Base-by-base conservation (phyloP, 2,113 vertebrate genomes). In the Oreochromis niloticus region DNA sequence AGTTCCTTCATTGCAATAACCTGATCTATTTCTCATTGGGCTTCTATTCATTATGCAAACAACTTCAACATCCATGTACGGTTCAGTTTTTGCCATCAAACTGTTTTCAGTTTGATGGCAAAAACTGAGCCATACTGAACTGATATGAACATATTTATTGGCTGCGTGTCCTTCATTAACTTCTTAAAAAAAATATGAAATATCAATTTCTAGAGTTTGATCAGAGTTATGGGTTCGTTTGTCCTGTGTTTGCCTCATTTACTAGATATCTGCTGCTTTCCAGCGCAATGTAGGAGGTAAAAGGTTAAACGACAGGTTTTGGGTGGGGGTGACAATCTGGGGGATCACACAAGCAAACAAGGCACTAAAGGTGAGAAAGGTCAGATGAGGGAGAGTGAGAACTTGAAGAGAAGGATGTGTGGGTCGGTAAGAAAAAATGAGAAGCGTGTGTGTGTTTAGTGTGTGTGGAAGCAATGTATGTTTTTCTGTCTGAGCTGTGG, bases 401-500 rank as follows among this genome's bases (percentile, higher is more conserved):
- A 32, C 39, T 52, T 19, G 16, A 88, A 22, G 30, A 82, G n/a
- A 10, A 39, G 13, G 19, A 10, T n/a, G 50, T 82, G 24, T 36
- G 41, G 66, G 22, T 22, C 24, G 11, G 19, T 48, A 16, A 59
- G 9, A 80, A 79, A 36, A 55, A 57, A 27, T 12, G 68, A 48
- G 41, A 46, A 27, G 71, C 17, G 85, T 34, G 61, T 66, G 19
- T 19, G 80, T 19, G 43, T 43, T 59, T 34, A 50, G 71, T 66
- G 56, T 43, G 59, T 61, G 68, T 94, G 90, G 87, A 46, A 92
- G 86, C 80, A 46, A 57, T 94, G 93, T 96, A 95, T 96, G 86
- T 95, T 96, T 96, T 93, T 92, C 87, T 87, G 92, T 92, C 91
- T 91, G 94, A 95, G 93, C 86, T 2, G 6, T 71, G 87, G 87